phyloP scores from a whole-genome alignment of 2,888 invertebrate species.

The Chrysolina americana region DNA sequence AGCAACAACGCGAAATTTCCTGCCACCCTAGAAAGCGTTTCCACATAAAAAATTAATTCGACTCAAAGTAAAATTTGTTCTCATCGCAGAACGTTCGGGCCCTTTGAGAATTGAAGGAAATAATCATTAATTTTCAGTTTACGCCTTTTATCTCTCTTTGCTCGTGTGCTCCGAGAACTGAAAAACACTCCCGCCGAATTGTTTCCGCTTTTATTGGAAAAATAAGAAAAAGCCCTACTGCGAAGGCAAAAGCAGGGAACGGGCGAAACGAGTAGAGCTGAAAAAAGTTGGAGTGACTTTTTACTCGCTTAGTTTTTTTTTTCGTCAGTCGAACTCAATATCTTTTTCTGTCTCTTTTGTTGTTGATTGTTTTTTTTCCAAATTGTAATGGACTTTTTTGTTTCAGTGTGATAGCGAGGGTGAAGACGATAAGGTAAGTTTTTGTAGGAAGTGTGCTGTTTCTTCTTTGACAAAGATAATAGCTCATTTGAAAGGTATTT shows the following conservation, averaged over 20 bases:
- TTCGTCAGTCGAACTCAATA: slow-evolving; percentile 46
- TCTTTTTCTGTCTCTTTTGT: slow-evolving; percentile 45
- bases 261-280: slow-evolving; percentile 38
- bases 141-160: slow-evolving; percentile 46
- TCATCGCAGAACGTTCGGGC: slow-evolving; percentile 8
- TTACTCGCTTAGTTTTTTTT: slow-evolving; percentile 49
- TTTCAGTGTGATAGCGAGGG: slow-evolving; percentile 95
- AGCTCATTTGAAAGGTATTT: no score
- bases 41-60: slow-evolving; percentile 26
- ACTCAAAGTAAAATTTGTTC: slow-evolving; percentile 27
- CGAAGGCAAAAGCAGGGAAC: slow-evolving; percentile 35
- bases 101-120: slow-evolving; percentile 42
- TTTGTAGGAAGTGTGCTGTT: background rate
- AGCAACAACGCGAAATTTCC: slow-evolving; percentile 44
- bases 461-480: background rate
- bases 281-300: slow-evolving; percentile 60
- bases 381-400: slow-evolving; percentile 66
- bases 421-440: slow-evolving; percentile 91
- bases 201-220: slow-evolving; percentile 39
- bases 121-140: slow-evolving; percentile 51
- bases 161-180: slow-evolving; percentile 39
- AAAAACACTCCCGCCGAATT: slow-evolving; percentile 32
- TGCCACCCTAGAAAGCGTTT: slow-evolving; percentile 27
- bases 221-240: slow-evolving; percentile 33
- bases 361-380: slow-evolving; percentile 49